Conservation (phyloP, 1,140 invertebrate genomes). For the Macrobrachium nipponense region DNA sequence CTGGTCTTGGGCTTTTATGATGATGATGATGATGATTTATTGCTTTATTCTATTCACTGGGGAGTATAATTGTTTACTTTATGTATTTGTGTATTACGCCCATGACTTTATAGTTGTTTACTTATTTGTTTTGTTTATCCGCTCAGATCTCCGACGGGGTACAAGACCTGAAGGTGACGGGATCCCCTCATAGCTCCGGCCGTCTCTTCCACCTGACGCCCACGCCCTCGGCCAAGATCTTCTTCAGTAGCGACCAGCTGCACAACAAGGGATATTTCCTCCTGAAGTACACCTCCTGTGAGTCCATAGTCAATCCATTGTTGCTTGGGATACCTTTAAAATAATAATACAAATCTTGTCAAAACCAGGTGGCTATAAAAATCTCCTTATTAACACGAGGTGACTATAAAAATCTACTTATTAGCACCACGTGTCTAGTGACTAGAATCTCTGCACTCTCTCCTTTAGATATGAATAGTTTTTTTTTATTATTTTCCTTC, state of each 20-base stretch:
- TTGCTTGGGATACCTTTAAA: neutral
- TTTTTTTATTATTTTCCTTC: too few species aligned
- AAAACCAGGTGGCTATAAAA: too few species aligned
- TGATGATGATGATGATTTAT: too few species aligned
- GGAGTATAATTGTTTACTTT: neutral
- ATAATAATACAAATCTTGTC: too few species aligned
- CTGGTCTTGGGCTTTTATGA: too few species aligned
- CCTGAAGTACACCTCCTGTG: constrained; percentile 44
- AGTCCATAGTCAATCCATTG: constrained; percentile 2
- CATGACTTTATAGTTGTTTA: too few species aligned
- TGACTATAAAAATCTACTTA: too few species aligned
- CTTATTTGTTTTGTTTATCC: neutral
- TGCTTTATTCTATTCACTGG: too few species aligned
- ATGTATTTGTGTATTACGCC: neutral
- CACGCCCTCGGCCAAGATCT: constrained; percentile 27
- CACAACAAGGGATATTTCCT: constrained; percentile 48
- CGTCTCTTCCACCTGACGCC: constrained; percentile 35
- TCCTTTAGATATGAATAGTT: too few species aligned
- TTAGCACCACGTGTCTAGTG: too few species aligned
- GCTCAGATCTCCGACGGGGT: constrained; percentile 25
- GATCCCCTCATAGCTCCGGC: neutral
- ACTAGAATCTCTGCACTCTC: too few species aligned
- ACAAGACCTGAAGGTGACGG: constrained; percentile 27
- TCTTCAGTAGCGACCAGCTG: constrained; percentile 45
- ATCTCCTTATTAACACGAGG: too few species aligned